Conservation (phyloP, 1,140 invertebrate genomes). For the Ericerus pela region DNA sequence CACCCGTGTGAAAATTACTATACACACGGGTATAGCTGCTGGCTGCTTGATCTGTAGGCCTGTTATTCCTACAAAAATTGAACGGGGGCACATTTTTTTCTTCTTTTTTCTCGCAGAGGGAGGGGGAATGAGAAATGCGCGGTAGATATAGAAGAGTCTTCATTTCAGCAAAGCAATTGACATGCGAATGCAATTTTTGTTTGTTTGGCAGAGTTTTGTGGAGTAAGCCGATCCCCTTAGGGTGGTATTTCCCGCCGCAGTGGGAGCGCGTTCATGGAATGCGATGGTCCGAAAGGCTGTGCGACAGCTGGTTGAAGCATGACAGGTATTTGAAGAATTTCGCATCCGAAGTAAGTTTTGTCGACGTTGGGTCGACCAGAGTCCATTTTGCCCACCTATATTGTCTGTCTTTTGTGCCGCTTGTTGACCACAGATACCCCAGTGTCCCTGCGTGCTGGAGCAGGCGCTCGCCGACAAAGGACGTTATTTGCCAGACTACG, state of each 20-base stretch:
- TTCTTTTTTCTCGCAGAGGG: too few relatives aligned
- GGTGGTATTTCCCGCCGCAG: slow-evolving; percentile 79
- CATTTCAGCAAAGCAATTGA: not conserved
- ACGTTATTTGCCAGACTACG: slow-evolving; percentile 73
- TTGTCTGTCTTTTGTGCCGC: too few relatives aligned
- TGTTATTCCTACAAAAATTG: too few relatives aligned
- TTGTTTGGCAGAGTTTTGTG: slow-evolving; percentile 50
- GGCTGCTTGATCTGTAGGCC: too few relatives aligned
- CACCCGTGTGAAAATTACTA: too few relatives aligned
- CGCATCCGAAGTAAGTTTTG: slow-evolving; percentile 48
- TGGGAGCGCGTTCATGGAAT: slow-evolving; percentile 63
- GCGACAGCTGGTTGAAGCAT: slow-evolving; percentile 73
- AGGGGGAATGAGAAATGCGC: too few relatives aligned
- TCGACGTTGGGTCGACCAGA: too few relatives aligned
- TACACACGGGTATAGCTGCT: too few relatives aligned
- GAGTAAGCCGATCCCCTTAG: slow-evolving; percentile 79
- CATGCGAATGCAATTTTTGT: not conserved
- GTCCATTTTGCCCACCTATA: too few relatives aligned
- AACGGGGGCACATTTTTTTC: too few relatives aligned
- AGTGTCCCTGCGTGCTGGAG: slow-evolving; percentile 82
- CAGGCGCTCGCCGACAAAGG: slow-evolving; percentile 86
- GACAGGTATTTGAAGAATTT: slow-evolving; percentile 81
- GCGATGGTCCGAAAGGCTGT: slow-evolving; percentile 64
- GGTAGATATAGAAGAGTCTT: too few relatives aligned
- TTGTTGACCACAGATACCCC: slow-evolving; percentile 29